Percentiles rank a stretch among this genome's conserved stretches.
Evolutionary conservation across 2,888 invertebrate genomes (phyloP).

Genomic region (Drosophila mimica): DNA sequence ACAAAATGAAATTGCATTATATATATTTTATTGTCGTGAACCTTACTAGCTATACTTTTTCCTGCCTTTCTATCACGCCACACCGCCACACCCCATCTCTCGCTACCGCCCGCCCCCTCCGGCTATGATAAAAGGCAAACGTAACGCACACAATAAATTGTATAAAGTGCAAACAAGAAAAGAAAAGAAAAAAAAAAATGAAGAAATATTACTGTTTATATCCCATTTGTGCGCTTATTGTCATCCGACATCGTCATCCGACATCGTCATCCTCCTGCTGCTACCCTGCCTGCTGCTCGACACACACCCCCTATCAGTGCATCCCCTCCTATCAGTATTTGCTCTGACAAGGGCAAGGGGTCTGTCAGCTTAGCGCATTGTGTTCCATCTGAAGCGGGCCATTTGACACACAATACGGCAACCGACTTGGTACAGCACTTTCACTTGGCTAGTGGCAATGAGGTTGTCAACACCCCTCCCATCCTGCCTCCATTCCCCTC

Average conservation of each 20-base stretch:
- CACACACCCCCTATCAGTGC: background rate
- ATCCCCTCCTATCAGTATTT: background rate
- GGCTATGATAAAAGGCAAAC: conserved; percentile 39
- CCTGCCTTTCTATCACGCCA: background rate
- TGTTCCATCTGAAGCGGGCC: conserved; percentile 30
- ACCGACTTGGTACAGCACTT: background rate
- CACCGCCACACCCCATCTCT: background rate
- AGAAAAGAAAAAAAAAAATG: conserved; percentile 1
- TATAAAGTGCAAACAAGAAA: conserved; percentile 48
- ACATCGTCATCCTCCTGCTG: background rate
- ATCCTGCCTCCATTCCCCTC: background rate
- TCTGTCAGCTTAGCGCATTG: conserved; percentile 46
- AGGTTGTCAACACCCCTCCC: conserved; percentile 13
- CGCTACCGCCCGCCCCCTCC: too few species aligned
- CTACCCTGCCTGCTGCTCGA: background rate
- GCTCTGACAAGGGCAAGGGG: conserved; percentile 14
- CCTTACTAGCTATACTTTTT: background rate
- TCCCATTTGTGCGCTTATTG: conserved; percentile 68
- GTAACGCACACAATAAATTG: conserved; percentile 58
- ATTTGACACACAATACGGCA: conserved; percentile 45
- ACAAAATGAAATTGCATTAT: conserved; percentile 43
- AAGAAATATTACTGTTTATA: conserved; percentile 58
- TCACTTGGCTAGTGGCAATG: conserved; percentile 22
- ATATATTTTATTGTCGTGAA: conserved; percentile 31
- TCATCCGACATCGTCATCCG: conserved; percentile 44